Conservation (phyloP, 2,888 invertebrate genomes). For the Lochmaea capreae region DNA sequence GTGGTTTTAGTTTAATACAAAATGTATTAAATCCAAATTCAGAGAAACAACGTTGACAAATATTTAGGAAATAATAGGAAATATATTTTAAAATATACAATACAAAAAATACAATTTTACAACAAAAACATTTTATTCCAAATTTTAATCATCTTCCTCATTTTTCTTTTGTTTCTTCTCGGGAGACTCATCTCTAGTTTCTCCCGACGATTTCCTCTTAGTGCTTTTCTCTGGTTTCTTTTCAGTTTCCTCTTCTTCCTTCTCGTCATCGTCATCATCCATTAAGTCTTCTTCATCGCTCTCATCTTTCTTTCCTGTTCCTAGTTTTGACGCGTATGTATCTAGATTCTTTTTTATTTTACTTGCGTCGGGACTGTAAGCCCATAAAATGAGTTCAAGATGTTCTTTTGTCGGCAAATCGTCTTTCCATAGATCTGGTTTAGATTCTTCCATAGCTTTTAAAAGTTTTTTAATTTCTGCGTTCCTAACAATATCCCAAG, state of each 20-base stretch:
- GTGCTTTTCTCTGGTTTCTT: slow-evolving; percentile 39
- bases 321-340: slow-evolving; percentile 65
- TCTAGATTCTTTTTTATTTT: slow-evolving; percentile 73
- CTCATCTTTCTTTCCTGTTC: slow-evolving; percentile 48
- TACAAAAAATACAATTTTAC: background rate
- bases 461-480: slow-evolving; percentile 71
- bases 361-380: slow-evolving; percentile 78
- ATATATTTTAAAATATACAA: background rate
- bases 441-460: slow-evolving; percentile 71
- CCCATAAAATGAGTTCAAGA: slow-evolving; percentile 78
- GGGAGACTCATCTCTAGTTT: slow-evolving; percentile 55
- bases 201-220: slow-evolving; percentile 57
- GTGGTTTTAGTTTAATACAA: no score
- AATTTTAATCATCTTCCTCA: slow-evolving; percentile 26
- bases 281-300: slow-evolving; percentile 41
- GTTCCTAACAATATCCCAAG: slow-evolving; percentile 84
- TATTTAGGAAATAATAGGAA: background rate
- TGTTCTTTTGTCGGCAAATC: slow-evolving; percentile 79
- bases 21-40: no score
- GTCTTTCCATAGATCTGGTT: slow-evolving; percentile 73
- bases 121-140: background rate
- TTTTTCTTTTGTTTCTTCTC: slow-evolving; percentile 56
- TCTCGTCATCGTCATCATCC: slow-evolving; percentile 40
- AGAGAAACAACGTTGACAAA: background rate
- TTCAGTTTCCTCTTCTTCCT: slow-evolving; percentile 36